Evolutionary conservation across 2,888 invertebrate genomes (phyloP), one percentile per base, ranked within the genome.

Genomic region (Mycogona germanica): DNA sequence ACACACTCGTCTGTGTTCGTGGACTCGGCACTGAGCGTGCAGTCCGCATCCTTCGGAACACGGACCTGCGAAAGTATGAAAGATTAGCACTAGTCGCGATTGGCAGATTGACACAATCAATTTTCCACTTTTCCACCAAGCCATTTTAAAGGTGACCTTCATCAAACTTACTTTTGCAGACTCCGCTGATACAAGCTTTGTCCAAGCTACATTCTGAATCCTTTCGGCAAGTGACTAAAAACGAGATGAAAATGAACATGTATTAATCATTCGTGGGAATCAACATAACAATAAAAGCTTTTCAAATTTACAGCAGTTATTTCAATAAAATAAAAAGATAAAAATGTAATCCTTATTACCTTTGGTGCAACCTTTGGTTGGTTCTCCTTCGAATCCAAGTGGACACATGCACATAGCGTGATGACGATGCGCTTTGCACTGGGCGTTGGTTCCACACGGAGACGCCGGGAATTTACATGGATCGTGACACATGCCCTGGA

Each of bases 371-470:
- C 53, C 29, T 35, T 58, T 56, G 40, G 60, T 60, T 17, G 63
- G 62, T 51, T 91, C 85, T 1, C 91, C 91, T 60, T 82, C 82
- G 64, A 77, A 86, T 19, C 89, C 87, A 64, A 86, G 86, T 0
- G 88, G 87, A 65, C 92, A 92, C 56, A 86, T 77, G 66, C 92
- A 92, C 4, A 91, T 77, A 38, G 85, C 81, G 38, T 84, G 77
- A 68, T 89, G 91, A 60, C 84, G 23, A 3, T 45, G 35, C 5
- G 85, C 79, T 60, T 80, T 77, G 65, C 91, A 91, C 1, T 84
- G 66, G 0, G 91, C 86, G 66, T 85, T 82, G 59, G 77, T 77
- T 3, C 89, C 89, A 63, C 91, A 91, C 1, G 84, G 80, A 17
- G 62, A 57, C 25, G 60, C 57, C 17, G 53, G 46, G 21, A 46